Base-by-base conservation (phyloP, 2,888 invertebrate genomes). In the Synergus laeviventris region DNA sequence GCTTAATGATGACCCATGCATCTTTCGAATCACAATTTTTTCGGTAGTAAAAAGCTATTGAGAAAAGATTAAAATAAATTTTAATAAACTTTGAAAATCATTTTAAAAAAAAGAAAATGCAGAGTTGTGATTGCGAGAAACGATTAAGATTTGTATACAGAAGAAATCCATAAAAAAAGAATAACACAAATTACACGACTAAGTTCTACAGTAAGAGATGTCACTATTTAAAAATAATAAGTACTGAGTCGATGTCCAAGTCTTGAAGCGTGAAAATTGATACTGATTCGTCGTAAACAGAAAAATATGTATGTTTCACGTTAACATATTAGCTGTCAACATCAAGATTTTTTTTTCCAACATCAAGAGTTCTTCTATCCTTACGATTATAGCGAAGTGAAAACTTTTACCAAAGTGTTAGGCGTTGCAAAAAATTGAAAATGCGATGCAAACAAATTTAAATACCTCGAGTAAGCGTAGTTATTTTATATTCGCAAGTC, bases 291-390 rank as follows among this genome's bases (percentile, higher is more conserved):
- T 54, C 70, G 49, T 54, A 49, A 70, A 70, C 31, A 36, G 70
- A 54, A 49, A 49, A 66, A 49, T 24, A 49, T n/a, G 14, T 24
- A 49, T n/a, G 24, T 70, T 70, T 45, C 31, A 70, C 70, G 18
- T 70, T 70, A 49, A 70, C 70, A 70, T 49, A 70, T 36, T 70
- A 31, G 64, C 64, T 64, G 64, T 64, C 64, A 64, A 64, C 64
- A 42, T 64, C 64, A 64, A 64, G 31, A 62, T 62, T 39, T 70
- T 60, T 66, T 70, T 59, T 21, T 70, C 16, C 49, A 70, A 70
- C 70, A 70, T 49, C 31, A 70, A 70, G 49, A 36, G 49, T 70
- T 70, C 49, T 70, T 42, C 42, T 38, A 36, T 49, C 49, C 70
- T 54, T 49, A 70, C n/a, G 16, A 49, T 66, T 49, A 70, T 12